A percentile compares a stretch with the other conserved stretches of the same genome.
phyloP scores from a whole-genome alignment of 2,113 vertebrate genomes.

The Catharus fuscescens region DNA sequence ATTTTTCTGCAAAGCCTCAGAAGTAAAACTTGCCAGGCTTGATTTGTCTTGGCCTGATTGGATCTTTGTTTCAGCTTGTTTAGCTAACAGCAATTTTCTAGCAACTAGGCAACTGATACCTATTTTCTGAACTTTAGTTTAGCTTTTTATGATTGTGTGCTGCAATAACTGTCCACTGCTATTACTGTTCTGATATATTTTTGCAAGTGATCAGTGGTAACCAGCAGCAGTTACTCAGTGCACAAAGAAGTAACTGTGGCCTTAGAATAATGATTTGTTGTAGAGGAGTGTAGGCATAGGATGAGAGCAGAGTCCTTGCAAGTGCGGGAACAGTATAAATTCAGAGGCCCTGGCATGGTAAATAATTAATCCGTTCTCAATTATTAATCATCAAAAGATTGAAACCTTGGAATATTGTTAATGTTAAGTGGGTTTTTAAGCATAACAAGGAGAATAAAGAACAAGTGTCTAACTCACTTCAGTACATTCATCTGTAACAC shows the following conservation, averaged over 20 bases:
- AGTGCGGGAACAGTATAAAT: not conserved
- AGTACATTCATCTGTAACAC: not conserved
- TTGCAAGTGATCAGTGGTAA: not conserved
- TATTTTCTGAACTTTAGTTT: not conserved
- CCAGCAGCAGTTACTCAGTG: not conserved
- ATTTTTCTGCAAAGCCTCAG: not conserved
- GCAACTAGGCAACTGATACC: not conserved
- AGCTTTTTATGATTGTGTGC: not conserved
- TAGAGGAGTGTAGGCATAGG: not conserved
- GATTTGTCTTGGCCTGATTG: not conserved
- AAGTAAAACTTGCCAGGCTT: not conserved
- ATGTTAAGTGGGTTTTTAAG: not conserved
- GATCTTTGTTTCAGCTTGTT: not conserved
- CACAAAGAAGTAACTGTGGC: not conserved
- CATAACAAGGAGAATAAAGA: not conserved
- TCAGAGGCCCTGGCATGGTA: not conserved
- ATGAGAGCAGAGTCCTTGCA: not conserved
- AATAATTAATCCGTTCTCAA: conserved; percentile 34
- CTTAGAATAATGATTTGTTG: not conserved
- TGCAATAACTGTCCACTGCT: not conserved
- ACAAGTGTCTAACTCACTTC: not conserved
- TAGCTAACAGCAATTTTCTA: not conserved
- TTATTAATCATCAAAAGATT: conserved; percentile 34
- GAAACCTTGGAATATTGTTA: not conserved
- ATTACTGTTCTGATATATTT: not conserved